Base-by-base conservation (phyloP, 1,140 invertebrate genomes). In the Zaprionus lachaisei region DNA sequence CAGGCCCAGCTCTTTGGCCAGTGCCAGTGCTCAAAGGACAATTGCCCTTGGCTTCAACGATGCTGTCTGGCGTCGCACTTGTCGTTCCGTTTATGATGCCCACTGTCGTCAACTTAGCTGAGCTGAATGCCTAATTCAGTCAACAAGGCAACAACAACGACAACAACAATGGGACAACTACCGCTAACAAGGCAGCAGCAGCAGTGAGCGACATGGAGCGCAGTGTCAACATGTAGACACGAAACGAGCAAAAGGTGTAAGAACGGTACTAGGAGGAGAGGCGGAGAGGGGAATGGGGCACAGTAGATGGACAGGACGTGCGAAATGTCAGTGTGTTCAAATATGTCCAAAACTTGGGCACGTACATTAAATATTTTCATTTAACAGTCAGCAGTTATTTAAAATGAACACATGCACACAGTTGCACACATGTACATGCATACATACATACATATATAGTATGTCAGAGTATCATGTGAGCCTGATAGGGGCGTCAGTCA, bases 301-400 rank as follows among this genome's bases (percentile, higher is more conserved):
- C 38, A 17, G 7, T 9, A 9, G 41, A 47, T 47, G 44, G 47
- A 44, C 20, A 58, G 58, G 24, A 71, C 65, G 62, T 80, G 80
- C 76, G 55, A 74, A 82, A 74, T 87, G 83, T 67, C 64, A 70
- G 58, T 71, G 55, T 65, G 55, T 65, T 51, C 51, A 72, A 82
- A 65, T 47, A 47, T 71, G 55, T 65, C 54, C 56, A 69, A 82
- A 65, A 79, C 61, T 77, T 73, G 68, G 63, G 63, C 80, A 87
- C 83, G 80, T 87, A 87, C 84, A 69, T 79, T 72, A 89, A 87
- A 89, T 87, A 87, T 87, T 89, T 87, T 83, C 80, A 89, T 89
- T 87, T 87, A 75, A 74, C 80, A 83, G 83, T 89, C 83, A 84
- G 81, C 81, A 81, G 79, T 87, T 83, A 83, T 89, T 87, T 81